Conservation (phyloP, 2,888 invertebrate genomes). For the Pollenia angustigena region DNA sequence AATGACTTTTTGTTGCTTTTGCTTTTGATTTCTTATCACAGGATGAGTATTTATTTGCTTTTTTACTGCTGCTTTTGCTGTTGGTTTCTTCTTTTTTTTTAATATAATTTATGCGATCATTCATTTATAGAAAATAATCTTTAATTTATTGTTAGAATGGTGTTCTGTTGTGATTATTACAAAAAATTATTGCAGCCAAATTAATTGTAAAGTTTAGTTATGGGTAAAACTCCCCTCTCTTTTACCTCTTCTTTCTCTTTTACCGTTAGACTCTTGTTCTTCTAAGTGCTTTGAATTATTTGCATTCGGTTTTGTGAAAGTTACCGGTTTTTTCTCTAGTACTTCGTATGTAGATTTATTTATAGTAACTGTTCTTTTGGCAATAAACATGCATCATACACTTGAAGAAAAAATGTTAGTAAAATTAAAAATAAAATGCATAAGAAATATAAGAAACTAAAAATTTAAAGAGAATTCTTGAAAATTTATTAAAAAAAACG, state of each 20-base stretch:
- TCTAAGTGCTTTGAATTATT: background rate
- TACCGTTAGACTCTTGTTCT: background rate
- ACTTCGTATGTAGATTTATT: slow-evolving; percentile 48
- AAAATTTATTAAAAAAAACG: no score
- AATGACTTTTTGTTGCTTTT: background rate
- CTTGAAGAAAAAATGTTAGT: slow-evolving; percentile 22
- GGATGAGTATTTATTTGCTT: slow-evolving; percentile 55
- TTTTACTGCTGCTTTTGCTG: background rate
- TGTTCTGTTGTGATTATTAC: background rate
- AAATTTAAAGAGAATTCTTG: no score
- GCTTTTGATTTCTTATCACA: slow-evolving; percentile 60
- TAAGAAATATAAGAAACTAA: no score
- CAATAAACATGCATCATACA: slow-evolving; percentile 20
- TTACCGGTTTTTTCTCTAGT: slow-evolving; percentile 57
- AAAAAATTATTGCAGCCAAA: no score
- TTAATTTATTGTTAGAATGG: background rate
- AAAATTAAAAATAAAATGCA: no score
- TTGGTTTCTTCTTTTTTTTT: background rate
- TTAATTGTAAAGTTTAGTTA: no score
- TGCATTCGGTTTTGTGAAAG: slow-evolving; percentile 33
- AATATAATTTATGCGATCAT: background rate
- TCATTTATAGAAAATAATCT: slow-evolving; percentile 14
- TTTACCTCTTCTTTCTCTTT: background rate
- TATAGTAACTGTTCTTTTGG: slow-evolving; percentile 59
- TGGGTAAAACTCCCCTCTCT: no score